These are phyloP conservation scores for Tapirus terrestris DNA, from an alignment of 2,113 vertebrate genomes.

Conservation along the genomic window DNA sequence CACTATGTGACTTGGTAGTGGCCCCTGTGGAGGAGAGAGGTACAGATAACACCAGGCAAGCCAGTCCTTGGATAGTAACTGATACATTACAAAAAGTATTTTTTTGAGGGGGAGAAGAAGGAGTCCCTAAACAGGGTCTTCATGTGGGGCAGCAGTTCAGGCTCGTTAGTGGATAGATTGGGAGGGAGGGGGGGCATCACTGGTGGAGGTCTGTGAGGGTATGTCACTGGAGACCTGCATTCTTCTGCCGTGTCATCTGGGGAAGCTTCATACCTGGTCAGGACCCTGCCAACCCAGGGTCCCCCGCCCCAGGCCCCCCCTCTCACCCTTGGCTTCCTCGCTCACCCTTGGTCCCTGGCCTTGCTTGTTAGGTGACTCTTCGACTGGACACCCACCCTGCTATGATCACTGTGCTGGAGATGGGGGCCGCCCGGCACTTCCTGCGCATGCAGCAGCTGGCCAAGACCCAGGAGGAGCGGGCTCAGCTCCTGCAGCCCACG, in stretches of 20 bases:
- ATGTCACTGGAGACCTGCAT: not conserved
- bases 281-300: not conserved
- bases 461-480: slow-evolving; percentile 93
- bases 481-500: slow-evolving; percentile 96
- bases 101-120: not conserved
- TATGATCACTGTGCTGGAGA: slow-evolving; percentile 99
- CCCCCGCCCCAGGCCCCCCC: not conserved
- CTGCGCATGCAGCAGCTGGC: slow-evolving; percentile 97
- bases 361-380: slow-evolving; percentile 89
- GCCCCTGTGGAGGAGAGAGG: not conserved
- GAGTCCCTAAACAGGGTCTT: not conserved
- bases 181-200: not conserved
- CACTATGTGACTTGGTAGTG: not conserved
- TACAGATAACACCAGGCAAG: not conserved
- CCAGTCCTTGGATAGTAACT: not conserved
- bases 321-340: not conserved
- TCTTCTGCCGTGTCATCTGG: too few species aligned
- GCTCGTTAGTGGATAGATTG: fast-evolving
- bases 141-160: not conserved
- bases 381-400: slow-evolving; percentile 96
- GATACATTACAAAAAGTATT: fast-evolving
- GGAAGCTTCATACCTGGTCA: not conserved
- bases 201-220: not conserved
- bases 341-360: not conserved
- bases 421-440: slow-evolving; percentile 98